Base-by-base conservation (phyloP, 2,888 invertebrate species). In the Emmelina monodactyla region DNA sequence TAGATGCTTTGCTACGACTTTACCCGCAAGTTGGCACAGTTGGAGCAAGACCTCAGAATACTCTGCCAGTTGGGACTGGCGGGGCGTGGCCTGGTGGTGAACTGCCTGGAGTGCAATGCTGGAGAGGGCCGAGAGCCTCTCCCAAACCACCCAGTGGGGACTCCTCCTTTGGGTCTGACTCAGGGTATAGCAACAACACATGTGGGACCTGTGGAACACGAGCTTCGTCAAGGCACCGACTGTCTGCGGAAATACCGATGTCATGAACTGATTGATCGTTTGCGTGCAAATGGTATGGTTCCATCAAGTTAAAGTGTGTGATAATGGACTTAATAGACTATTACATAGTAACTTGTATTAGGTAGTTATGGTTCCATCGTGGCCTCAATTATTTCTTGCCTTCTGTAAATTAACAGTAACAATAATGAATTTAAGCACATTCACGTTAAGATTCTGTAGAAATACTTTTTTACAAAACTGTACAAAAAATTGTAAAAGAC, bases 111-210 rank as follows among this genome's bases (percentile, higher is more conserved):
- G 84, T 84, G 32, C 84, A 82, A 31, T 86, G 80, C 56, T 83
- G 83, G 76, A 82, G 82, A 58, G 83, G 67, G 46, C 82, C 68
- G 14, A 61, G 69, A 43, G 73, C 71, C 1, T 76, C 82, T 22
- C 83, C 83, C 2, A 85, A 85, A 51, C 85, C 85, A 28, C 86
- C 86, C 35, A 85, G 86, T 42, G 85, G 86, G 45, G 88, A 89
- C 53, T 90, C 89, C 3, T 90, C 90, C 3, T 88, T 91, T 46
- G 91, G 91, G 16, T 91, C 91, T 6, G 92, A 92, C 67, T 91
- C 91, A 31, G 91, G 92, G 7, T 92, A 92, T 67, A 92, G 91
- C 63, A 91, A 92, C 65, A 88, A 88, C 53, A 89, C 88, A 3
- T 86, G 86, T 42, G 87, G 87, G 1, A 89, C 88, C 0, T 85